Conservation (phyloP, 2,888 invertebrate species). For the Furcula furcula region DNA sequence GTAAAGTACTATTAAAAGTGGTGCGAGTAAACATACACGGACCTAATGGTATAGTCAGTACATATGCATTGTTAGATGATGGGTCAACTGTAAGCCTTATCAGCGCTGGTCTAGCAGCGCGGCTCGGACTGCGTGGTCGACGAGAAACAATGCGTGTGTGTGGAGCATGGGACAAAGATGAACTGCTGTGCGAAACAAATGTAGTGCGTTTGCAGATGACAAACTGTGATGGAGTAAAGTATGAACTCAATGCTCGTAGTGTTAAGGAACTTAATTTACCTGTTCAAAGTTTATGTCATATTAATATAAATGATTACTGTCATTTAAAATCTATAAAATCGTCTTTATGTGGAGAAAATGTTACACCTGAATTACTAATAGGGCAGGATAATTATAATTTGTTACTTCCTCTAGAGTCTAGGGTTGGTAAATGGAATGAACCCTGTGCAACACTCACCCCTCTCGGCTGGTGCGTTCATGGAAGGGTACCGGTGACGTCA, state of each 20-base stretch:
- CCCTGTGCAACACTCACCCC: constrained; percentile 22
- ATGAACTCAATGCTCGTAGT: constrained; percentile 15
- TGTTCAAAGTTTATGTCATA: constrained; percentile 6
- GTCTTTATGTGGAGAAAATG: constrained; percentile 9
- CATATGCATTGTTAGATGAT: constrained; percentile 25
- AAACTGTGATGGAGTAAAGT: constrained; percentile 9
- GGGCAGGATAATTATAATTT: constrained; percentile 34
- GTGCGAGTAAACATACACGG: constrained; percentile 20
- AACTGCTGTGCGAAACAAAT: constrained; percentile 13
- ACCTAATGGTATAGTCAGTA: constrained; percentile 15
- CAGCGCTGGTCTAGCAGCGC: constrained; percentile 11
- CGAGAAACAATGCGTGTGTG: constrained; percentile 18
- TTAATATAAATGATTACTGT: neutral
- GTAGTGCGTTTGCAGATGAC: constrained; percentile 13
- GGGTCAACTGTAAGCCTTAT: constrained; percentile 27
- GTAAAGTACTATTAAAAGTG: constrained; percentile 18
- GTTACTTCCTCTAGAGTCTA: constrained; percentile 20
- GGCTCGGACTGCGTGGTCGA: constrained; percentile 18
- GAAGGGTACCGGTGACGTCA: constrained; percentile 4
- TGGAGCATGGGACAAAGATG: constrained; percentile 19
- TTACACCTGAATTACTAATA: constrained; percentile 27
- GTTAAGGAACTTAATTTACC: constrained; percentile 24
- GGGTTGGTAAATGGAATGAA: constrained; percentile 14
- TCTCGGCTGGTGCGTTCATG: constrained; percentile 25
- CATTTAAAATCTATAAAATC: constrained; percentile 10